Evolutionary conservation across 2,888 invertebrate species (phyloP).

Genomic region (Lepas anatifera): DNA sequence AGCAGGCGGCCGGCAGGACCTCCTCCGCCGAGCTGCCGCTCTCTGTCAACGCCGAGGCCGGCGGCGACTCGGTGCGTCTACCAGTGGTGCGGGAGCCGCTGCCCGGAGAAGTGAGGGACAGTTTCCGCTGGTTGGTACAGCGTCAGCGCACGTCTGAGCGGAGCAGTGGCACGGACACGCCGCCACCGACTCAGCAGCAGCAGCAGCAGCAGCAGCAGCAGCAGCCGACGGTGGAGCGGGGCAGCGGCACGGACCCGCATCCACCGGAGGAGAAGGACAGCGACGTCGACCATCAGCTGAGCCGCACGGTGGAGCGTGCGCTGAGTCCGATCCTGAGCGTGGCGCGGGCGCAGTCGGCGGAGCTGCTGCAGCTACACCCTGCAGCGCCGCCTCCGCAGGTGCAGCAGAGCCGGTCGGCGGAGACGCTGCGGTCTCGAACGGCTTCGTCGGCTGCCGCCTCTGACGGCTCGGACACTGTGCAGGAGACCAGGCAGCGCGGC

Average conservation of each 20-base stretch:
- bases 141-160: not conserved
- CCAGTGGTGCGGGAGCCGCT: not conserved
- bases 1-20: not conserved
- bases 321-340: not conserved
- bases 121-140: not conserved
- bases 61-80: not conserved
- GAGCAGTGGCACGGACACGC: slow-evolving; percentile 6
- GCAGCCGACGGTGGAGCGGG: no score
- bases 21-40: not conserved
- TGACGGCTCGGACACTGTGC: not conserved
- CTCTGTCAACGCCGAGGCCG: not conserved
- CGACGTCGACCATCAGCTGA: not conserved
- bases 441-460: not conserved
- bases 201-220: no score
- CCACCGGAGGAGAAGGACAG: no score
- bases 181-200: not conserved
- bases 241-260: no score
- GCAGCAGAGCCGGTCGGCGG: not conserved
- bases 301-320: slow-evolving; percentile 5
- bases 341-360: not conserved
- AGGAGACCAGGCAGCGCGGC: not conserved
- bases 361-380: not conserved
- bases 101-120: not conserved
- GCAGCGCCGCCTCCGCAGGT: not conserved
- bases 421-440: not conserved